Evolutionary conservation across 2,113 vertebrate species (phyloP).

Genomic region (Dasyornis broadbenti): DNA sequence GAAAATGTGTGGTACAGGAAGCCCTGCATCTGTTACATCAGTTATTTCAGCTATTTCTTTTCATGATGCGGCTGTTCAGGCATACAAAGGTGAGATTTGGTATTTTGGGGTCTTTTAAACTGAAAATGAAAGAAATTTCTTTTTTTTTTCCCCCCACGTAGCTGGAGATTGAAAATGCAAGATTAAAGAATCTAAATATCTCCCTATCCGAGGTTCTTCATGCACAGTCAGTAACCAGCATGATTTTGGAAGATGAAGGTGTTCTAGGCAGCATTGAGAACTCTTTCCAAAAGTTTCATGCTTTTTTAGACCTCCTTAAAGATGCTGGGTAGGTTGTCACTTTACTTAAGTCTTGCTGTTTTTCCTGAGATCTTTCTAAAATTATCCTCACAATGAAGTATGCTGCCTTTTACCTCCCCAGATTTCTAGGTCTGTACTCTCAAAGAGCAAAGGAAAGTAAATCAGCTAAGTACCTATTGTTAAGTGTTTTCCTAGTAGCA

Average conservation of each 20-base stretch:
- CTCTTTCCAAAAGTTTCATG: slow-evolving; percentile 93
- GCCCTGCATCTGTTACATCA: not conserved
- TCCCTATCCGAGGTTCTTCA: slow-evolving; percentile 83
- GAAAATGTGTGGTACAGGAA: not conserved
- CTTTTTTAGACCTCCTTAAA: slow-evolving; percentile 93
- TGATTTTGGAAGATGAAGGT: slow-evolving; percentile 86
- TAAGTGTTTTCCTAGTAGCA: not conserved
- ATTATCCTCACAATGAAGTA: not conserved
- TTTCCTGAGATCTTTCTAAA: not conserved
- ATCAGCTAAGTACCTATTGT: not conserved
- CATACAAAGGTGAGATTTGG: not conserved
- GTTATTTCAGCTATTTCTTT: not conserved
- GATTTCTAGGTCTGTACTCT: not conserved
- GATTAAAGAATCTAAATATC: slow-evolving; percentile 79
- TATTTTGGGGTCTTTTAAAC: not conserved
- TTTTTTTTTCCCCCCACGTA: not conserved
- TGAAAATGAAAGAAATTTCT: not conserved
- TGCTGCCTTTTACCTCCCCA: not conserved
- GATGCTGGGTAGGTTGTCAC: slow-evolving; percentile 85
- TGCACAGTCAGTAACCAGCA: slow-evolving; percentile 66
- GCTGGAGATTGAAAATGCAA: slow-evolving; percentile 85
- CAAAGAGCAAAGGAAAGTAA: not conserved
- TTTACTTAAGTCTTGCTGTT: not conserved
- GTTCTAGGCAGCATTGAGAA: slow-evolving; percentile 90
- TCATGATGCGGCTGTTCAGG: not conserved